Evolutionary conservation across 2,797 vertebrate species (phyloP).

Genomic region (Sus cebifrons): DNA sequence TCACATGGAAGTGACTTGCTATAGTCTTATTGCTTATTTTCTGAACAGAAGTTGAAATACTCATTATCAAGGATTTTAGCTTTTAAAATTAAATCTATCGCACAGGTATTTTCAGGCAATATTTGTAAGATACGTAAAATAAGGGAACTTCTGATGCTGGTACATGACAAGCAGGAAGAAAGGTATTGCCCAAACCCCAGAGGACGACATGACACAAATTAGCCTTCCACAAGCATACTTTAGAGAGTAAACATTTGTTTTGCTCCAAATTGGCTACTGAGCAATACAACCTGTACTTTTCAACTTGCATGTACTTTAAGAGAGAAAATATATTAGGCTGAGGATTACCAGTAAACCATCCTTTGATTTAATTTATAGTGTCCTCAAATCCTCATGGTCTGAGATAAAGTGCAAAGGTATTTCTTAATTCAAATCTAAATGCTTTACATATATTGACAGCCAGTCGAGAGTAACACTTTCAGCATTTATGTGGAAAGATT

Average conservation of each 20-base stretch:
- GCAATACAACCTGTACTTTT: not conserved
- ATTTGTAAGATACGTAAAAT: not conserved
- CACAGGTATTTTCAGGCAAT: not conserved
- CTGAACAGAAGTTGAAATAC: not conserved
- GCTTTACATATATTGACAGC: not conserved
- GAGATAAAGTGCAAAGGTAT: not conserved
- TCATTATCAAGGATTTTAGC: conserved; percentile 8
- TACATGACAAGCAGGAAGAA: not conserved
- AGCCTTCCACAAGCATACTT: not conserved
- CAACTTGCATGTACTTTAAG: not conserved
- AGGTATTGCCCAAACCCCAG: not conserved
- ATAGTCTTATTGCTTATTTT: not conserved
- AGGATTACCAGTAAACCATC: not conserved
- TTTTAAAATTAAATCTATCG: not conserved
- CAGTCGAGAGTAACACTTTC: not conserved
- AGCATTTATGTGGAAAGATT: not conserved
- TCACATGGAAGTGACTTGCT: not conserved
- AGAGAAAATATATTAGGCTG: not conserved
- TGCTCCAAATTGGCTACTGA: conserved; percentile 17
- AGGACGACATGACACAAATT: not conserved
- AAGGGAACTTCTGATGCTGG: not conserved
- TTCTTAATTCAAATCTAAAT: conserved; percentile 27
- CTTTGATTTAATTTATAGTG: not conserved
- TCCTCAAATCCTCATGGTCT: not conserved
- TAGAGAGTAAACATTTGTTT: not conserved